Evolutionary conservation across 2,113 vertebrate genomes (phyloP).

Genomic region (Nothobranchius furzeri): DNA sequence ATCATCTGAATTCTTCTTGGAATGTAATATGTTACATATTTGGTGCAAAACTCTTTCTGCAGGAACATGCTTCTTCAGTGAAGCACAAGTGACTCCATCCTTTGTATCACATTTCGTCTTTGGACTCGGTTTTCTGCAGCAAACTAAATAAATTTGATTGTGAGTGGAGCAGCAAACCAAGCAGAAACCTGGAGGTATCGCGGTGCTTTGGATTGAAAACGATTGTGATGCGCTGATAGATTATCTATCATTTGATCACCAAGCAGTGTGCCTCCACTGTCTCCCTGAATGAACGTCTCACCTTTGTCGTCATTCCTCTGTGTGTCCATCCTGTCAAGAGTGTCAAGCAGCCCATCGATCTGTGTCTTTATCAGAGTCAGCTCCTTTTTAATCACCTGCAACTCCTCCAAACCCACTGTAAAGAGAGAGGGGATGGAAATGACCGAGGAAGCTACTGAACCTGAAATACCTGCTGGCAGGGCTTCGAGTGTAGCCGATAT

Average conservation of each 20-base stretch:
- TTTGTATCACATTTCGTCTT: conserved; percentile 9
- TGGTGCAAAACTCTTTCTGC: conserved; percentile 25
- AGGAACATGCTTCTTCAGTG: conserved; percentile 49
- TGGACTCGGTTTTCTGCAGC: conserved; percentile 15
- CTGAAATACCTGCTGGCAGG: conserved; percentile 8
- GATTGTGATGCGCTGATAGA: conserved; percentile 52
- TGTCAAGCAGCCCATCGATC: conserved; percentile 87
- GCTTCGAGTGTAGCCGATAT: conserved; percentile 3
- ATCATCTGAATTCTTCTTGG: neutral
- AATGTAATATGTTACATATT: no score
- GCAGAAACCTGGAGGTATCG: conserved; percentile 44
- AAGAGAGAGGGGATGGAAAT: conserved; percentile 1
- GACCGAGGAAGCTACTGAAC: conserved; percentile 18
- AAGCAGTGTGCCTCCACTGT: conserved; percentile 39
- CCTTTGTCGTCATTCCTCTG: conserved; percentile 75
- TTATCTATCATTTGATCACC: conserved; percentile 48
- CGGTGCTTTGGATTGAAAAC: conserved; percentile 35
- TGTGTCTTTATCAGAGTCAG: conserved; percentile 90
- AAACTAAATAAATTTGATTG: conserved; percentile 42
- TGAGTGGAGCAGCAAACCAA: conserved; percentile 51
- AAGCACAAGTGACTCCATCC: conserved; percentile 16
- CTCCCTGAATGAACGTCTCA: conserved; percentile 61
- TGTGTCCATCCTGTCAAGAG: conserved; percentile 86
- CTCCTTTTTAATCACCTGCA: conserved; percentile 87
- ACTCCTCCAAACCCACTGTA: conserved; percentile 82